Evolutionary conservation across 1,140 invertebrate species (phyloP).

Genomic region (Pogonus chalceus): DNA sequence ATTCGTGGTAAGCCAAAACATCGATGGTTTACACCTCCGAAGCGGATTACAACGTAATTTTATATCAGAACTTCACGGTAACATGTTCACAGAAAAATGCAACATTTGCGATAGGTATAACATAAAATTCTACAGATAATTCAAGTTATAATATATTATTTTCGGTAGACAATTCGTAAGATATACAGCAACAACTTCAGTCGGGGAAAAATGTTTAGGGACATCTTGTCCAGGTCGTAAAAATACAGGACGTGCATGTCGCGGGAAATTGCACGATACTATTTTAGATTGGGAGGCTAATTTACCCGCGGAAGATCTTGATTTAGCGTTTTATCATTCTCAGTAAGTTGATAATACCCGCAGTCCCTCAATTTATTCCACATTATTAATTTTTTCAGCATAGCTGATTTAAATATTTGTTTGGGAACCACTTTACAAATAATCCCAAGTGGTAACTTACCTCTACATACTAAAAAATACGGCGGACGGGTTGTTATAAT

Average conservation of each 20-base stretch:
- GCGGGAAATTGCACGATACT: slow-evolving; percentile 79
- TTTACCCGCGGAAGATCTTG: slow-evolving; percentile 82
- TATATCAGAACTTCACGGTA: slow-evolving; percentile 93
- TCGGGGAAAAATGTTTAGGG: slow-evolving; percentile 82
- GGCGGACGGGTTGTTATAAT: slow-evolving; percentile 86
- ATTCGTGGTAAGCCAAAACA: slow-evolving; percentile 93
- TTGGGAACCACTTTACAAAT: slow-evolving; percentile 96
- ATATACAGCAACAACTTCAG: slow-evolving; percentile 66
- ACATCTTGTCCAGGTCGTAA: slow-evolving; percentile 56
- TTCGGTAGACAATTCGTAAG: slow-evolving; percentile 72
- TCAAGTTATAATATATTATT: slow-evolving; percentile 12
- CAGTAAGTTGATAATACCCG: slow-evolving; percentile 51
- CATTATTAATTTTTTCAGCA: slow-evolving; percentile 48
- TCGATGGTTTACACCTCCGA: slow-evolving; percentile 92
- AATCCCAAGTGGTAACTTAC: slow-evolving; percentile 90
- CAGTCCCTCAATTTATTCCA: too few relatives aligned
- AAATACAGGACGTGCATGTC: slow-evolving; percentile 56
- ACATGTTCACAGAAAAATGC: slow-evolving; percentile 96
- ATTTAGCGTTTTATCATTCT: slow-evolving; percentile 78
- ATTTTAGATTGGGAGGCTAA: slow-evolving; percentile 98
- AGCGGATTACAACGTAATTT: slow-evolving; percentile 71
- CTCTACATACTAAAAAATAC: slow-evolving; percentile 78
- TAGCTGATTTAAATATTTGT: slow-evolving; percentile 86
- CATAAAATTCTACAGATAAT: slow-evolving; percentile 7
- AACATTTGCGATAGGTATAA: slow-evolving; percentile 74